These are phyloP conservation scores for Tuberolachnus salignus DNA, from an alignment of 2,888 invertebrate genomes.

Conservation along the genomic window DNA sequence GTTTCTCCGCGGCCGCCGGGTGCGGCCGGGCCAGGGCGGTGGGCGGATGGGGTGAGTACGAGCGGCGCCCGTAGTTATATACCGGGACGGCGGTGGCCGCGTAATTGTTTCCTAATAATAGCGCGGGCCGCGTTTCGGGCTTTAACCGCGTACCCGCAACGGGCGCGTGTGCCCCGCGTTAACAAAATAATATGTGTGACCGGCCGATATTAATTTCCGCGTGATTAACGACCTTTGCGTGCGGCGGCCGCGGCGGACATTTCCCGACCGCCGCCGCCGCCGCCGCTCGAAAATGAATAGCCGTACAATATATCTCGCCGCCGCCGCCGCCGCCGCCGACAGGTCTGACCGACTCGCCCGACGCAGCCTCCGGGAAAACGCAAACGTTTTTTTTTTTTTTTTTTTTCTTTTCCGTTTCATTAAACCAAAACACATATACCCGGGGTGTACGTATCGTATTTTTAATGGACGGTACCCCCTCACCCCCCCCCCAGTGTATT, in stretches of 20 bases:
- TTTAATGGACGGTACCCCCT: too few species aligned
- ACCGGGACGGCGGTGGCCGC: neutral
- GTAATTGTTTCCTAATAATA: constrained; percentile 52
- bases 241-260: neutral
- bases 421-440: too few species aligned
- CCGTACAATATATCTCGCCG: constrained; percentile 29
- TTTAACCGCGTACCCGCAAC: constrained; percentile 32
- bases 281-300: constrained; percentile 30
- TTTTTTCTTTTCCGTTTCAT: too few species aligned
- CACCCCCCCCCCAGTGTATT: too few species aligned
- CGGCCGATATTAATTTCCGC: constrained; percentile 47
- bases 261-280: neutral
- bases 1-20: neutral
- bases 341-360: constrained; percentile 32
- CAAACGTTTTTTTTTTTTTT: constrained; percentile 2
- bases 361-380: neutral
- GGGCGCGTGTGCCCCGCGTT: neutral
- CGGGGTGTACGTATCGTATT: too few species aligned
- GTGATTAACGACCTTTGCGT: constrained; percentile 53
- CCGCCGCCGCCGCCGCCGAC: constrained; percentile 29
- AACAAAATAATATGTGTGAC: constrained; percentile 5
- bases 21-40: neutral
- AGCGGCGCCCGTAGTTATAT: neutral
- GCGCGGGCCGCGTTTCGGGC: constrained; percentile 23
- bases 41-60: neutral